Conservation (phyloP, 2,888 invertebrate species). For the Myathropa florea region DNA sequence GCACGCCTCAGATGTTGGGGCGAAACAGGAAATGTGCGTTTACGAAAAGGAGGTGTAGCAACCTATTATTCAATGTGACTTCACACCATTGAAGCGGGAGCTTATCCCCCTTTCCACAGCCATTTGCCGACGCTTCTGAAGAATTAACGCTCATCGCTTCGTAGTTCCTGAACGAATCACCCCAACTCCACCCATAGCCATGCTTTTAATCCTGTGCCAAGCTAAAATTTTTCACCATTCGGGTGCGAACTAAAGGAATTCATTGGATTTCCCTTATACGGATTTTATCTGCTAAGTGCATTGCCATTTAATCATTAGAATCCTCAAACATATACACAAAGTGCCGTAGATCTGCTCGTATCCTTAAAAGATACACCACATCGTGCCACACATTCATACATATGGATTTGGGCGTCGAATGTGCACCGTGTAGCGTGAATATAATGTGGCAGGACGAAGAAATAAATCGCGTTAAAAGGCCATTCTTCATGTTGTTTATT, state of each 20-base stretch:
- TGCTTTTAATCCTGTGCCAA: conserved; percentile 16
- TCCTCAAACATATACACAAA: conserved; percentile 33
- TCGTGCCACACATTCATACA: conserved; percentile 20
- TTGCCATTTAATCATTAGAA: conserved; percentile 66
- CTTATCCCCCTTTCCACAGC: neutral
- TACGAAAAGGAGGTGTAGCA: conserved; percentile 12
- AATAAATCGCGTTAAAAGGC: conserved; percentile 69
- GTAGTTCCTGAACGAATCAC: conserved; percentile 5
- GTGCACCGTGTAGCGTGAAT: conserved; percentile 5
- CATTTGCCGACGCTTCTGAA: neutral
- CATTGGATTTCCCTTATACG: conserved; percentile 57
- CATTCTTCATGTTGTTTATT: conserved; percentile 65
- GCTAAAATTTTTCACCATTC: conserved; percentile 30
- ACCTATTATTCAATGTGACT: conserved; percentile 44
- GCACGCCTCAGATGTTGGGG: neutral
- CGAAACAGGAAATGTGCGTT: conserved; percentile 34
- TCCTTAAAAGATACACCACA: neutral
- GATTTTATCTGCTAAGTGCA: conserved; percentile 66
- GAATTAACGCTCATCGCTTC: conserved; percentile 43
- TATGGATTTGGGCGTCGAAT: conserved; percentile 46
- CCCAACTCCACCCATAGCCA: neutral
- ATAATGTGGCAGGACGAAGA: conserved; percentile 34
- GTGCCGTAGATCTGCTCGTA: neutral
- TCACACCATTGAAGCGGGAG: conserved; percentile 12
- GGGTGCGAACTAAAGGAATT: conserved; percentile 41